Conservation (phyloP, 2,888 invertebrate genomes). For the Ichneumoninae sp. region DNA sequence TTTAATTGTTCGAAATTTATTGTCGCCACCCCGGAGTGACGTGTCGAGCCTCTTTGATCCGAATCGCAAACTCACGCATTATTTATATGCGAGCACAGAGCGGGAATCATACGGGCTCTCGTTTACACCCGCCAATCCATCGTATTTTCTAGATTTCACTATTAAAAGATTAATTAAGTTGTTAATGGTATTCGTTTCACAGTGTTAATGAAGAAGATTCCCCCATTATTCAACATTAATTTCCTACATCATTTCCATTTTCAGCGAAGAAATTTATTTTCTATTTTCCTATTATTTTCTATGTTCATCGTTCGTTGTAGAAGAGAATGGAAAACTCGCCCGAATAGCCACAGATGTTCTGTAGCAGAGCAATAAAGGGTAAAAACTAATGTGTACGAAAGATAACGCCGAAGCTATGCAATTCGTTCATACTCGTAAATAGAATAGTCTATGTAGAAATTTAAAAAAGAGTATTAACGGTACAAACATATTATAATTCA, state of each 20-base stretch:
- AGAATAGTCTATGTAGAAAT: too few species aligned
- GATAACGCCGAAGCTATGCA: not conserved
- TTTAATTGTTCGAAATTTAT: slow-evolving; percentile 78
- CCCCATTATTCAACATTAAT: not conserved
- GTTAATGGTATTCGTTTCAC: not conserved
- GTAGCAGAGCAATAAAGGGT: not conserved
- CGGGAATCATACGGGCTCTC: slow-evolving; percentile 37
- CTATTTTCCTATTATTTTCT: not conserved
- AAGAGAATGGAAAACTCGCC: not conserved
- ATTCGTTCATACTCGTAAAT: too few species aligned
- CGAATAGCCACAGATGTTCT: slow-evolving; percentile 1
- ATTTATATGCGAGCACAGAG: slow-evolving; percentile 32
- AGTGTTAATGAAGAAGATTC: not conserved
- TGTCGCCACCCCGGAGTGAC: slow-evolving; percentile 61
- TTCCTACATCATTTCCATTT: not conserved
- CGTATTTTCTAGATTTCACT: slow-evolving; percentile 35
- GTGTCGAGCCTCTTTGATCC: slow-evolving; percentile 67
- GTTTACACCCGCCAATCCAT: slow-evolving; percentile 30
- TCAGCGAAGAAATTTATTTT: not conserved
- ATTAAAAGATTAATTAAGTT: slow-evolving; percentile 11
- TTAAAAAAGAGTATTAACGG: too few species aligned
- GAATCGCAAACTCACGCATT: slow-evolving; percentile 29
- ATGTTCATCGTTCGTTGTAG: not conserved
- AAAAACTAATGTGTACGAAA: not conserved
- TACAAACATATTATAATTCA: too few species aligned